Conservation (phyloP, 2,797 vertebrate genomes). For the Lagothrix lagotricha region DNA sequence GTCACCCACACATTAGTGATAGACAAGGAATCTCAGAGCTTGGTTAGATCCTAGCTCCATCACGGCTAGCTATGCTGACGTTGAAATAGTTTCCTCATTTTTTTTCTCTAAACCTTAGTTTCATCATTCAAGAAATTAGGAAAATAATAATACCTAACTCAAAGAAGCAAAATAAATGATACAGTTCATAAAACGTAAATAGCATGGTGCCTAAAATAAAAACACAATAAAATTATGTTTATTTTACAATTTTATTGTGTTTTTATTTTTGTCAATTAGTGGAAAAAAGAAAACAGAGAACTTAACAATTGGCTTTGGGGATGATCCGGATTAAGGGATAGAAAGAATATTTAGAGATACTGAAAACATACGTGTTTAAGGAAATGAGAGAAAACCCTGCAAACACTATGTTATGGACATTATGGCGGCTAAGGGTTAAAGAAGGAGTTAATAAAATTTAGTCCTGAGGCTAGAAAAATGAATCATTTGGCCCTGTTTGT, state of each 20-base stretch:
- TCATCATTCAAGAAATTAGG: not conserved
- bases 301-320: not conserved
- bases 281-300: not conserved
- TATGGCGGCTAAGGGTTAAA: not conserved
- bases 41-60: not conserved
- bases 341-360: not conserved
- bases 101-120: not conserved
- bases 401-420: not conserved
- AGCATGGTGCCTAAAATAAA: not conserved
- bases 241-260: too few species aligned
- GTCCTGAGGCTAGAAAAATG: not conserved
- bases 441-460: not conserved
- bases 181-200: not conserved
- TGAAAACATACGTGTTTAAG: not conserved
- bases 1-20: not conserved
- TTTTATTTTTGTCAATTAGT: not conserved
- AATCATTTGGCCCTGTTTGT: not conserved
- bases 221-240: not conserved
- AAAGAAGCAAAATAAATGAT: not conserved
- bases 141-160: not conserved
- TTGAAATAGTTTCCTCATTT: not conserved
- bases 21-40: not conserved
- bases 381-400: not conserved
- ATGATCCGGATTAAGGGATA: not conserved
- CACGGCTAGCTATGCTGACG: not conserved